phyloP scores from a whole-genome alignment of 1,140 invertebrate genomes.

The Ceratina australensis region DNA sequence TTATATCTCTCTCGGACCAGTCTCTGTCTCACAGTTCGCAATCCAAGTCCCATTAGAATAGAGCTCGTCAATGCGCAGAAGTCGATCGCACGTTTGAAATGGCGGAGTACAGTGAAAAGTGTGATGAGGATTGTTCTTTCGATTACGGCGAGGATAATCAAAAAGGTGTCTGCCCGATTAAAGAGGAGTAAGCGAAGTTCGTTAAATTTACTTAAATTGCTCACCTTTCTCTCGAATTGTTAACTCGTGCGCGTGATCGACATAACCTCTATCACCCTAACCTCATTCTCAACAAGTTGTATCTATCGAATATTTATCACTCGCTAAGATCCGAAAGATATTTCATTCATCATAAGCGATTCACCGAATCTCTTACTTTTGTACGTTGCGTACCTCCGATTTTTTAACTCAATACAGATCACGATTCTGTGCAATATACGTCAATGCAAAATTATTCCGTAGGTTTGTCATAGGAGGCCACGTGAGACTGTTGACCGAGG shows the following conservation, averaged over 20 bases:
- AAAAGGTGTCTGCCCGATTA: conserved; percentile 80
- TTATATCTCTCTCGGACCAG: no score
- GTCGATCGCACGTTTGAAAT: conserved; percentile 28
- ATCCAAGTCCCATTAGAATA: no score
- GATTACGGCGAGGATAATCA: conserved; percentile 67
- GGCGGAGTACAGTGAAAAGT: conserved; percentile 58
- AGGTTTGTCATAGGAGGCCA: conserved; percentile 78
- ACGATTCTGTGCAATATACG: no score
- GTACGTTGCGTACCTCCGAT: not conserved
- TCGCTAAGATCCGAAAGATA: no score
- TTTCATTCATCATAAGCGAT: no score
- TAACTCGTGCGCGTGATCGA: conserved; percentile 3
- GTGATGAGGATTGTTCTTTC: conserved; percentile 52
- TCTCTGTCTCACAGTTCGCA: no score
- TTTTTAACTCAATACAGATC: no score
- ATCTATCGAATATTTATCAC: no score
- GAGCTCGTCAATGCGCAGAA: no score
- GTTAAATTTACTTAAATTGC: not conserved
- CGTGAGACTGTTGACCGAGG: conserved; percentile 69
- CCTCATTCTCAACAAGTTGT: no score
- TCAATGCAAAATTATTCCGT: conserved; percentile 14
- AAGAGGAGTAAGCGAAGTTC: conserved; percentile 78
- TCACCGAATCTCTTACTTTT: not conserved
- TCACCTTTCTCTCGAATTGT: not conserved
- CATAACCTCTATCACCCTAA: conserved; percentile 37